Percentiles rank a stretch among this genome's conserved stretches.
Conservation (phyloP, 1,140 invertebrate genomes). For the Pogonognathellus flavescens region DNA sequence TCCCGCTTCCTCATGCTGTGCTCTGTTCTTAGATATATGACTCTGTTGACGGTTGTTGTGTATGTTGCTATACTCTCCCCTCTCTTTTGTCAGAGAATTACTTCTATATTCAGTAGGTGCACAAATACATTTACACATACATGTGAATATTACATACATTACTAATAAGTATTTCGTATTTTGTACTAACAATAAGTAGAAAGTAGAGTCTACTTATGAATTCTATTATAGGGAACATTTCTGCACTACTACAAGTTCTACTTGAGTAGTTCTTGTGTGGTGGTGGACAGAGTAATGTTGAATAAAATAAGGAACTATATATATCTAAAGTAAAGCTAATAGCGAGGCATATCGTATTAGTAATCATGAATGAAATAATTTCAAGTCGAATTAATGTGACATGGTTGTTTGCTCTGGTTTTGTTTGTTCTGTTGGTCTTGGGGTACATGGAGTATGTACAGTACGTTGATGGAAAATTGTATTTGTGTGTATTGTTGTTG, state of each 20-base stretch:
- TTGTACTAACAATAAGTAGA: neutral
- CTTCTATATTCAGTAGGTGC: neutral
- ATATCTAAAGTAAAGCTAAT: neutral
- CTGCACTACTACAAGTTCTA: neutral
- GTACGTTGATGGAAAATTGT: neutral
- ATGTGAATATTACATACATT: neutral
- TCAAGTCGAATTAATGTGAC: constrained; percentile 36
- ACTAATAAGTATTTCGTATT: neutral
- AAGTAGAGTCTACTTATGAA: neutral
- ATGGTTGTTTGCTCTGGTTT: constrained; percentile 11
- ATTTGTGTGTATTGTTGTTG: neutral
- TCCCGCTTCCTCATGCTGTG: constrained; percentile 31
- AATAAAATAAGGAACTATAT: neutral
- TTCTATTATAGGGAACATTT: neutral
- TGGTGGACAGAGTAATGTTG: neutral
- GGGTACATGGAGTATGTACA: neutral
- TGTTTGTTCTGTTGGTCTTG: neutral
- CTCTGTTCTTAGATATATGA: neutral
- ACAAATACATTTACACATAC: neutral
- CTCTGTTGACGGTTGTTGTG: neutral
- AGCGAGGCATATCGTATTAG: constrained; percentile 11
- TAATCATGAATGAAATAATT: constrained; percentile 50
- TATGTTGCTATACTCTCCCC: neutral
- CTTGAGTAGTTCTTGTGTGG: neutral
- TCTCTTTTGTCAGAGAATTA: neutral